Percentiles rank a stretch among this genome's conserved stretches.
These are phyloP conservation scores for Platerodrilus igneus DNA, from an alignment of 2,888 invertebrate species.

Conservation along the genomic window DNA sequence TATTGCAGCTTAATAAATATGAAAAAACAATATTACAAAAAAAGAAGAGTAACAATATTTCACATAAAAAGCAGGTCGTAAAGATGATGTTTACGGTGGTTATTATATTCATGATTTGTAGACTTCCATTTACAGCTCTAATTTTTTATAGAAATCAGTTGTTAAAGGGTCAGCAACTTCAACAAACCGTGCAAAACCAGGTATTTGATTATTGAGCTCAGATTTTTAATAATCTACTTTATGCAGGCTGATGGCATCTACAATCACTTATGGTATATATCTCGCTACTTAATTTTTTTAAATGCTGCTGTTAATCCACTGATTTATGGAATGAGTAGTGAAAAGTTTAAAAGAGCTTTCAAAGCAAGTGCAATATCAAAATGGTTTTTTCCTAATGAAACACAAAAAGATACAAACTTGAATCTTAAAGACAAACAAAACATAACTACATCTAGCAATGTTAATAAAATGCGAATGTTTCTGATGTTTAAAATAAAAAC, in stretches of 20 bases:
- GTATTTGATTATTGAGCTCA: slow-evolving; percentile 37
- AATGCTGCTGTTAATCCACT: slow-evolving; percentile 74
- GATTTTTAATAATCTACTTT: slow-evolving; percentile 12
- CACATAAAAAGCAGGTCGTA: slow-evolving; percentile 64
- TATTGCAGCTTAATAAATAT: slow-evolving; percentile 58
- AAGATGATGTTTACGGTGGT: slow-evolving; percentile 68
- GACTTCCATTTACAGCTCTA: slow-evolving; percentile 69
- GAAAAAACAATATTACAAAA: slow-evolving; percentile 58
- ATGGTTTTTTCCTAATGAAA: slow-evolving; percentile 39
- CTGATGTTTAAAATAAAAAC: too few species aligned
- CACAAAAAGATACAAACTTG: too few species aligned
- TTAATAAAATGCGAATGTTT: too few species aligned
- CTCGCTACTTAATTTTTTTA: slow-evolving; percentile 64
- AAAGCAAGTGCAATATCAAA: slow-evolving; percentile 52
- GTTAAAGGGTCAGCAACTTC: slow-evolving; percentile 42
- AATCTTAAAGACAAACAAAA: too few species aligned
- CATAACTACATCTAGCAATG: too few species aligned
- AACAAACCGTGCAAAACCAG: slow-evolving; percentile 43
- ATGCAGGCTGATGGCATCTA: slow-evolving; percentile 55
- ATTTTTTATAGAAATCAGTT: slow-evolving; percentile 60
- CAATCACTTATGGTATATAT: slow-evolving; percentile 60
- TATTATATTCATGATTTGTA: slow-evolving; percentile 61
- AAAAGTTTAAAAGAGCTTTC: slow-evolving; percentile 64
- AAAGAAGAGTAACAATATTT: slow-evolving; percentile 58
- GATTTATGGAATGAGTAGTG: slow-evolving; percentile 71